Evolutionary conservation across 2,113 vertebrate genomes (phyloP).

Genomic region (Lamprotornis superbus): DNA sequence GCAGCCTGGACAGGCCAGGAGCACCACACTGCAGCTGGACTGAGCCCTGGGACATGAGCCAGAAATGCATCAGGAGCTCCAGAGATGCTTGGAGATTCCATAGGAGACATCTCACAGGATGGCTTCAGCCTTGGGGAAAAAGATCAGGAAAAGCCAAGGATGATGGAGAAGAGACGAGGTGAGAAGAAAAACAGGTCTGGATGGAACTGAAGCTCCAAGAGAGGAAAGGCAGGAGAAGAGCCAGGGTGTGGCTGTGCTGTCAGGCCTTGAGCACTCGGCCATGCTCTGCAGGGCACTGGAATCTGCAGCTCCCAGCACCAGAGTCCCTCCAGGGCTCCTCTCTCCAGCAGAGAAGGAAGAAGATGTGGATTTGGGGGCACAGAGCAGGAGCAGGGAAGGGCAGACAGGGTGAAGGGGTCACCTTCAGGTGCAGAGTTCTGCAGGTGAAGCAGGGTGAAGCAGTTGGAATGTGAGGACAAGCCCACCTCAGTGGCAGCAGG

Average conservation of each 20-base stretch:
- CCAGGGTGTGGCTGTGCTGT: accelerated
- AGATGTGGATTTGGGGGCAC: not conserved
- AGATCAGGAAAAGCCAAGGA: not conserved
- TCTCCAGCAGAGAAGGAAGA: not conserved
- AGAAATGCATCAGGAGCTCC: not conserved
- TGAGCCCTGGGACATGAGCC: not conserved
- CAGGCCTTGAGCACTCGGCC: accelerated
- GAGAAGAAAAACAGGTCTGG: not conserved
- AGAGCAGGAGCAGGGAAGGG: not conserved
- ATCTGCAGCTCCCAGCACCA: accelerated
- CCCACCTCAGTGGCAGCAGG: not conserved
- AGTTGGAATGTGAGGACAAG: not conserved
- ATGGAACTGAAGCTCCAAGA: not conserved
- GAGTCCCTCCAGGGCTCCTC: not conserved
- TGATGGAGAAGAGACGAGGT: not conserved
- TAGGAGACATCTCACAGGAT: accelerated
- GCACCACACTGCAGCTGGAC: not conserved
- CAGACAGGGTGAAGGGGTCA: accelerated
- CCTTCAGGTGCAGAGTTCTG: not conserved
- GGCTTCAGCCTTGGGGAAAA: not conserved
- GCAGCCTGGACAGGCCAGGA: not conserved
- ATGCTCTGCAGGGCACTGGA: accelerated
- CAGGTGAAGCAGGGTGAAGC: not conserved
- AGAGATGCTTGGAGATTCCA: accelerated
- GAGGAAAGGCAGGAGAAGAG: not conserved